Evolutionary conservation across 2,888 invertebrate species (phyloP).

Genomic region (Drosophila prolongata): DNA sequence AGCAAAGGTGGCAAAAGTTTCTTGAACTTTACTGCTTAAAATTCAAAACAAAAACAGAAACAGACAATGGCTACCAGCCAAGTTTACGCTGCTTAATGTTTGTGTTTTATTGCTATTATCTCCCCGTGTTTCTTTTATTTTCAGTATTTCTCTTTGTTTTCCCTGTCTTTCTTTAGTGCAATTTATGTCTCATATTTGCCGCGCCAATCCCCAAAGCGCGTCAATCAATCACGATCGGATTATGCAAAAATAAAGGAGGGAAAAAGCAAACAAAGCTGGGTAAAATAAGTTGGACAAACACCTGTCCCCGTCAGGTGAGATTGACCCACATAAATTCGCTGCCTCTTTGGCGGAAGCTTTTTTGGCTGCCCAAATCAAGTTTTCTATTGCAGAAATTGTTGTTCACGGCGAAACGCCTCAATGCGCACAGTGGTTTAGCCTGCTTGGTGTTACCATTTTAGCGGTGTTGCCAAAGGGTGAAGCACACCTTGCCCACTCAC

Average conservation of each 20-base stretch:
- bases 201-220: slow-evolving; percentile 45
- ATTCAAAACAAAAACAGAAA: slow-evolving; percentile 50
- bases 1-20: slow-evolving; percentile 55
- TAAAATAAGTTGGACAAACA: slow-evolving; percentile 35
- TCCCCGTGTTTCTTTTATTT: slow-evolving; percentile 7
- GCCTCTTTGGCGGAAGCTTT: slow-evolving; percentile 17
- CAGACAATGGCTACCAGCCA: slow-evolving; percentile 45
- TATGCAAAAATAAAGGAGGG: slow-evolving; percentile 53
- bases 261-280: slow-evolving; percentile 13
- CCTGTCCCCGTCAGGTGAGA: slow-evolving; percentile 38
- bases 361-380: slow-evolving; percentile 32
- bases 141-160: not conserved
- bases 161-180: slow-evolving; percentile 9
- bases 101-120: slow-evolving; percentile 17
- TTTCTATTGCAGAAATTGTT: slow-evolving; percentile 45
- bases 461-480: slow-evolving; percentile 39
- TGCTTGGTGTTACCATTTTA: slow-evolving; percentile 51
- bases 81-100: slow-evolving; percentile 3
- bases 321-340: slow-evolving; percentile 31
- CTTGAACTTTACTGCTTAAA: slow-evolving; percentile 63
- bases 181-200: slow-evolving; percentile 48
- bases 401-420: slow-evolving; percentile 60
- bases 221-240: slow-evolving; percentile 68
- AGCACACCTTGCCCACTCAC: slow-evolving; percentile 33
- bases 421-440: slow-evolving; percentile 49